A percentile compares a stretch with the other conserved stretches of the same genome.
Evolutionary conservation across 2,888 invertebrate genomes (phyloP).

Genomic region (Drosophila infuscata): DNA sequence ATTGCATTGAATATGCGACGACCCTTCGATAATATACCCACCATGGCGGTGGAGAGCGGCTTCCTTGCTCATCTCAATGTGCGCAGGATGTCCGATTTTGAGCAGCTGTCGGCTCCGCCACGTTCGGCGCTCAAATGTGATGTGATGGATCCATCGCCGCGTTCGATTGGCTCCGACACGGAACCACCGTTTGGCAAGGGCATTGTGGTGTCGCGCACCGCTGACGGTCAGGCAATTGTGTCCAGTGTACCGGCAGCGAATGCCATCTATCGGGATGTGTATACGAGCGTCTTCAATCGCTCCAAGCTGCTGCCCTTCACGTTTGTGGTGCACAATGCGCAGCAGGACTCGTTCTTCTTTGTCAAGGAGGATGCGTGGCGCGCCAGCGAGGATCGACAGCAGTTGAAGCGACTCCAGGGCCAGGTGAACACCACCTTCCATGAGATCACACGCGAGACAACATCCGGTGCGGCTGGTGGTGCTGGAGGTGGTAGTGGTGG

Average conservation of each 20-base stretch:
- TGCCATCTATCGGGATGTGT: constrained; percentile 95
- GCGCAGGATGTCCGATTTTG: constrained; percentile 91
- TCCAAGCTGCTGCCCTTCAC: constrained; percentile 95
- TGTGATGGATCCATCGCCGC: constrained; percentile 90
- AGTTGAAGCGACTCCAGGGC: constrained; percentile 94
- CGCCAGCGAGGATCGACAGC: constrained; percentile 94
- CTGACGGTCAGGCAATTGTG: constrained; percentile 92
- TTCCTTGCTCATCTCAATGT: constrained; percentile 93
- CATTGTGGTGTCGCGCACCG: constrained; percentile 92
- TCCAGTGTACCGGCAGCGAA: constrained; percentile 95
- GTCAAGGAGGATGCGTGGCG: constrained; percentile 96
- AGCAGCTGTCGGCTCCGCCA: constrained; percentile 91
- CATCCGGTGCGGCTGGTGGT: constrained; percentile 6
- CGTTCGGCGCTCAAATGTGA: constrained; percentile 92
- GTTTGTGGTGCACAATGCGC: constrained; percentile 94
- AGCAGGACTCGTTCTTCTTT: constrained; percentile 96
- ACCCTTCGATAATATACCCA: constrained; percentile 88
- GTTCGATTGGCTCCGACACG: constrained; percentile 92
- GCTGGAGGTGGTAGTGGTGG: background rate
- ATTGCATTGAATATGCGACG: constrained; percentile 88
- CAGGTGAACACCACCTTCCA: constrained; percentile 97
- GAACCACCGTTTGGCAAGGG: constrained; percentile 95
- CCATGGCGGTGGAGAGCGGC: constrained; percentile 92
- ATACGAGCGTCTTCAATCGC: constrained; percentile 96
- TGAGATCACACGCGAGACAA: constrained; percentile 90